Percentiles rank a stretch among this genome's conserved stretches.
phyloP scores from a whole-genome alignment of 2,797 vertebrate genomes.

The Simalia tracyae region DNA sequence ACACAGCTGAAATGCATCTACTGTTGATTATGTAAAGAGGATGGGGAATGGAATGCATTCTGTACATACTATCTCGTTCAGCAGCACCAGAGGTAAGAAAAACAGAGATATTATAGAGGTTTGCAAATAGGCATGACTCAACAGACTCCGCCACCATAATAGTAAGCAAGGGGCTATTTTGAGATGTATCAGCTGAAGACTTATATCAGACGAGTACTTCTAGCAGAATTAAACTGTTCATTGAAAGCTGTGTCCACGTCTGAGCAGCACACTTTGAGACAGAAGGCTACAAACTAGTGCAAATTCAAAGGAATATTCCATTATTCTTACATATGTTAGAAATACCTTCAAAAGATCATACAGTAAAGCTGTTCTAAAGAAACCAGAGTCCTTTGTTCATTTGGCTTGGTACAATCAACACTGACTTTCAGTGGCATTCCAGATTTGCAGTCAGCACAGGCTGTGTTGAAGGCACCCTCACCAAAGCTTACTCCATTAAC shows the following conservation, averaged over 20 bases:
- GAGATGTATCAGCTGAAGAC: slow-evolving; percentile 23
- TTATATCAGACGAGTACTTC: not conserved
- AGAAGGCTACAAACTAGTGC: not conserved
- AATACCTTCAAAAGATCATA: not conserved
- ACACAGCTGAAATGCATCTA: not conserved
- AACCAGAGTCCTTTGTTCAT: not conserved
- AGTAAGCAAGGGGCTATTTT: slow-evolving; percentile 6
- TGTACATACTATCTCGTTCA: slow-evolving; percentile 3
- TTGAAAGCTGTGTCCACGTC: not conserved
- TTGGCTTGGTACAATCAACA: not conserved
- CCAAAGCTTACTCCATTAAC: not conserved
- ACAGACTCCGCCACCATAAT: not conserved
- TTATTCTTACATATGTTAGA: not conserved
- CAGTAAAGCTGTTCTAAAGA: not conserved
- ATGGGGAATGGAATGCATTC: not conserved
- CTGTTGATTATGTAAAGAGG: not conserved
- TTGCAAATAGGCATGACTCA: slow-evolving; percentile 12
- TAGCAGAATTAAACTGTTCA: not conserved
- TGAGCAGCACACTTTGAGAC: not conserved
- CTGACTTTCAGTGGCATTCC: not conserved
- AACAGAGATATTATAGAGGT: not conserved
- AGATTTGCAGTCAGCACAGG: not conserved
- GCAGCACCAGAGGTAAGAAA: not conserved
- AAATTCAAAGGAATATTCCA: not conserved
- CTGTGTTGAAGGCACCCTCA: not conserved